Evolutionary conservation across 2,797 vertebrate genomes (phyloP).

Genomic region (Dendrocincla fuliginosa): DNA sequence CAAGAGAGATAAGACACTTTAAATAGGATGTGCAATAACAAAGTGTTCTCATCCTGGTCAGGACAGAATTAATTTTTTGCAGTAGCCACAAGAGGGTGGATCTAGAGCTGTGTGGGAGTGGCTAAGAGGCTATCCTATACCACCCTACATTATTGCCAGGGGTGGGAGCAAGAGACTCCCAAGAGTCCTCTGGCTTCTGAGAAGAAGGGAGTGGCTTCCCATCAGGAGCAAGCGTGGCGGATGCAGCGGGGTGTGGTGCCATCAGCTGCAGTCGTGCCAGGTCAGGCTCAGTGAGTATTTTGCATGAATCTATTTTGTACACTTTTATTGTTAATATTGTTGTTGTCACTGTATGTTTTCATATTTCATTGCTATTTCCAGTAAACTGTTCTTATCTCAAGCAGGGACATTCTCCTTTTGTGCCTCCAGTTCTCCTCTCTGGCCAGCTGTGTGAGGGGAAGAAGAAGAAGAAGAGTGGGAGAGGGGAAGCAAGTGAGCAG

Average conservation of each 20-base stretch:
- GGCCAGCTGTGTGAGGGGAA: background rate
- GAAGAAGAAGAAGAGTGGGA: background rate
- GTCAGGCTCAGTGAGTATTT: background rate
- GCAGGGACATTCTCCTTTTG: background rate
- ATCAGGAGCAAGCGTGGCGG: background rate
- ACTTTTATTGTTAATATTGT: background rate
- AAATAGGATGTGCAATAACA: background rate
- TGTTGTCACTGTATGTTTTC: background rate
- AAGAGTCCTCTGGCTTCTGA: background rate
- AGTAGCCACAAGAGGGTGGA: background rate
- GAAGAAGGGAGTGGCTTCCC: background rate
- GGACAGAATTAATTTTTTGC: background rate
- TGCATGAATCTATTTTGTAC: background rate
- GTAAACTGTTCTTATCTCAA: background rate
- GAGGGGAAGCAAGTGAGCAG: background rate
- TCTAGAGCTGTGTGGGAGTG: rapidly evolving
- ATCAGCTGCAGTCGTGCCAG: background rate
- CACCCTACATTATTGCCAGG: background rate
- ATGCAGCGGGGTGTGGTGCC: background rate
- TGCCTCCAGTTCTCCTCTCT: background rate
- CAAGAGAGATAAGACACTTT: background rate
- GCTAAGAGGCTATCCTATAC: background rate
- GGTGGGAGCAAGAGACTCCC: background rate
- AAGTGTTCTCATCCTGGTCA: background rate
- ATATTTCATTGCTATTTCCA: background rate